Evolutionary conservation across 2,888 invertebrate genomes (phyloP), one percentile per base, ranked within the genome.

Genomic region (Neoascia interrupta): DNA sequence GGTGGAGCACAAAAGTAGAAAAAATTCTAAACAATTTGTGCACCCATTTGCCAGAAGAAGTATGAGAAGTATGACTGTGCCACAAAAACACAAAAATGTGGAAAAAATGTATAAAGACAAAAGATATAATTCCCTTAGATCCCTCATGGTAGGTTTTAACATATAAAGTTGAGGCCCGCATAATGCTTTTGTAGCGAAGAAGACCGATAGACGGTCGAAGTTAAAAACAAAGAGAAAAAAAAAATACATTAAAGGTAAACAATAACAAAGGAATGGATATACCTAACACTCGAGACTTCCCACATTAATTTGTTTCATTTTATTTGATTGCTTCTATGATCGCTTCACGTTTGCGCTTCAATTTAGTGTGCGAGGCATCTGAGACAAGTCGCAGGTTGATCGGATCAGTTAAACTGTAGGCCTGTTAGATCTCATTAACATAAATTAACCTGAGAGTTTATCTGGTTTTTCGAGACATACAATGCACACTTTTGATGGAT

Each of bases 261-360:
- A 70, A 69, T 39, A 66, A 68, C 63, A 76, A 76, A 64, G 73
- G 54, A 66, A 73, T 53, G 47, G 41, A 66, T 60, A 66, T 47
- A 49, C n/a, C 31, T 34, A 54, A 21, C 63, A 63, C 47, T 53
- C 69, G 51, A 70, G 53, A 31, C 56, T 79, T 79, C 79, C 60
- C 79, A 79, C 79, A 79, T 79, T 79, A 72, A 79, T 79, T 79
- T 66, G 60, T 60, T 79, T 56, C 56, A 41, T 60, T 73, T 58
- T n/a, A 66, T 54, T 66, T 54, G 28, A 73, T 63, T 64, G 60
- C 49, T 64, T 54, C 58, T 66, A 53, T 47, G 61, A 79, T 72
- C 73, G 79, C 47, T 61, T 79, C 60, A 49, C 66, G 54, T 79
- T 73, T 54, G 58, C 54, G 66, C 60, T 79, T 49, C 53, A 47